Conservation (phyloP, 2,888 invertebrate species). For the Tetropium fuscum region DNA sequence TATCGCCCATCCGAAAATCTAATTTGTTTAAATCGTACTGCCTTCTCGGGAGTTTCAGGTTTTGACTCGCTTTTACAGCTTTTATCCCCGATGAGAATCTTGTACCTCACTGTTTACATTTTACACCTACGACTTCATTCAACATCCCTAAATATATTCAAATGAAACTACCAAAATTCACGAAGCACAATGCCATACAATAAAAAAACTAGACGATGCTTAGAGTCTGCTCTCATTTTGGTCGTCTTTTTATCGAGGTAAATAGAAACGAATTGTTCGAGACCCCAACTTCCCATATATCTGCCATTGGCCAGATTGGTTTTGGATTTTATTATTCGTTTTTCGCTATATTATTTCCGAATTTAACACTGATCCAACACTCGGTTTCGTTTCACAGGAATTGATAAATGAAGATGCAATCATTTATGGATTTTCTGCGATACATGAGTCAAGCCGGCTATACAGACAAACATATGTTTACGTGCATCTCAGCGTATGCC, state of each 20-base stretch:
- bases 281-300: slow-evolving; percentile 48
- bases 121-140: neutral
- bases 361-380: slow-evolving; percentile 1
- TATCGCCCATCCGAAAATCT: slow-evolving; percentile 2
- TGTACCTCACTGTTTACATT: neutral
- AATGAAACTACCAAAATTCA: neutral
- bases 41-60: neutral
- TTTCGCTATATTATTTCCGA: slow-evolving; percentile 12
- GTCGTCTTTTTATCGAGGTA: neutral
- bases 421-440: too few species aligned
- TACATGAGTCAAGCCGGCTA: too few species aligned
- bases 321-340: slow-evolving; percentile 55
- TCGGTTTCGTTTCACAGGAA: too few species aligned
- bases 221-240: too few species aligned
- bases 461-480: too few species aligned
- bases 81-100: slow-evolving; percentile 3
- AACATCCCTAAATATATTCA: too few species aligned
- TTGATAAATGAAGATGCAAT: too few species aligned
- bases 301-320: slow-evolving; percentile 54
- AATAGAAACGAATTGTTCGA: neutral
- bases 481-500: too few species aligned
- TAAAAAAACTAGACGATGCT: too few species aligned
- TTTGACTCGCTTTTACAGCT: slow-evolving; percentile 2
- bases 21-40: slow-evolving; percentile 3
- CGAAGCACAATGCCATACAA: too few species aligned